These are phyloP conservation scores for Amphibalanus amphitrite DNA, from an alignment of 1,140 invertebrate genomes.

Conservation along the genomic window DNA sequence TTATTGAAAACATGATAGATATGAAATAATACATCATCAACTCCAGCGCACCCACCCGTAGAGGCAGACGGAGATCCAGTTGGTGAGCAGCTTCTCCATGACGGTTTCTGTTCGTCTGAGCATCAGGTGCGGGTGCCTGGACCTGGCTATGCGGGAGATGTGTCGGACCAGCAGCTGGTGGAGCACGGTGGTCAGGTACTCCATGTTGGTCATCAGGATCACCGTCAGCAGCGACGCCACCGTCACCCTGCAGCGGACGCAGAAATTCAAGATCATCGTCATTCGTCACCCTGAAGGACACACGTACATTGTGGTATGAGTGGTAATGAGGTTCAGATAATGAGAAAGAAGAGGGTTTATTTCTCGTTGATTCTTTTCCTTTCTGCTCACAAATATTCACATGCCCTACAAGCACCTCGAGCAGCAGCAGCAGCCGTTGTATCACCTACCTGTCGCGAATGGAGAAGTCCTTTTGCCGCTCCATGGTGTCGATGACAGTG, in stretches of 20 bases:
- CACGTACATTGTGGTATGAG: too few relatives aligned
- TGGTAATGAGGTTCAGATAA: too few relatives aligned
- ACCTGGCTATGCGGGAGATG: conserved; percentile 75
- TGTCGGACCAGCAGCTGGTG: conserved; percentile 66
- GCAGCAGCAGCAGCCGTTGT: too few relatives aligned
- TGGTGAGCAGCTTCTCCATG: conserved; percentile 71
- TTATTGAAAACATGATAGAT: too few relatives aligned
- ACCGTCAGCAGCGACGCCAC: background rate
- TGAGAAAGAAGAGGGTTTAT: too few relatives aligned
- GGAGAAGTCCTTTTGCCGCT: conserved; percentile 75
- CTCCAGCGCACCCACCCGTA: conserved; percentile 77
- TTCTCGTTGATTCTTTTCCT: too few relatives aligned
- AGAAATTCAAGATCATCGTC: too few relatives aligned
- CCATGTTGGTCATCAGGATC: background rate
- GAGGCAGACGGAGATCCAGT: conserved; percentile 96
- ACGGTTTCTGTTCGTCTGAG: conserved; percentile 37
- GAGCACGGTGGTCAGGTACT: conserved; percentile 34
- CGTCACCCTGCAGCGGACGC: background rate
- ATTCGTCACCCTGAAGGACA: too few relatives aligned
- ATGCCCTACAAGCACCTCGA: too few relatives aligned
- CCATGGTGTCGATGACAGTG: conserved; percentile 81
- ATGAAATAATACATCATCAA: too few relatives aligned
- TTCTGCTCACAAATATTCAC: too few relatives aligned
- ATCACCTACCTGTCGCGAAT: conserved; percentile 46
- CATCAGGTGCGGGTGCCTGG: conserved; percentile 84